A percentile compares a stretch with the other conserved stretches of the same genome.
phyloP scores from a whole-genome alignment of 2,797 vertebrate genomes.

The Sebastes hubbsi region DNA sequence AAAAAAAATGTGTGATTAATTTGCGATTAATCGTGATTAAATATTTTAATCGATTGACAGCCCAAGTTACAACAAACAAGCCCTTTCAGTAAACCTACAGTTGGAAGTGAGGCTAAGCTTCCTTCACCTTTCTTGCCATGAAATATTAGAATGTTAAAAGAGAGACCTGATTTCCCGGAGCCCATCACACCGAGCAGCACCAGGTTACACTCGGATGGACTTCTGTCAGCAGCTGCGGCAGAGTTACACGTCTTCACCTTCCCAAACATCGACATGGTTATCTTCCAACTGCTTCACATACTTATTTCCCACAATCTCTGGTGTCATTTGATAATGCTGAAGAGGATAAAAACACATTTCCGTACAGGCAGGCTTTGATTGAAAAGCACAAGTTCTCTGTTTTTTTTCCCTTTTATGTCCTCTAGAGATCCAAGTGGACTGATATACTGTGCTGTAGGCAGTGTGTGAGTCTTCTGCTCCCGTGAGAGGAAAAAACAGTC shows the following conservation, averaged over 20 bases:
- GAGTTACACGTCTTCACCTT: constrained; percentile 76
- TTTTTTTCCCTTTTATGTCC: not conserved
- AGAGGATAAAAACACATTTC: not conserved
- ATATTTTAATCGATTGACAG: too few relatives aligned
- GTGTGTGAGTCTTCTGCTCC: not conserved
- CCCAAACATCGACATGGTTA: constrained; percentile 85
- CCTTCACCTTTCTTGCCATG: not conserved
- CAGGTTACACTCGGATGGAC: constrained; percentile 86
- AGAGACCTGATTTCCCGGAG: constrained; percentile 91
- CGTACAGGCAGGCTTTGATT: not conserved
- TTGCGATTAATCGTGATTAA: too few relatives aligned
- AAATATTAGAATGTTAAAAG: not conserved
- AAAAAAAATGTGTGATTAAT: too few relatives aligned
- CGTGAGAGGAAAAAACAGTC: not conserved
- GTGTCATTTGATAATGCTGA: not conserved
- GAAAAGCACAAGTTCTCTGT: not conserved
- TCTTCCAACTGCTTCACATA: not conserved
- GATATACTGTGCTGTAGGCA: not conserved
- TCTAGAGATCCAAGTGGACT: not conserved
- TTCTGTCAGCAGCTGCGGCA: constrained; percentile 66
- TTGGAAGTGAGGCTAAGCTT: not conserved
- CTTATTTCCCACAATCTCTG: not conserved
- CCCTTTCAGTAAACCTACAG: not conserved
- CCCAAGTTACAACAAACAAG: not conserved
- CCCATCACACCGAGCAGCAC: constrained; percentile 90